Evolutionary conservation across 2,113 vertebrate species (phyloP).

Genomic region (Pelodiscus sinensis): DNA sequence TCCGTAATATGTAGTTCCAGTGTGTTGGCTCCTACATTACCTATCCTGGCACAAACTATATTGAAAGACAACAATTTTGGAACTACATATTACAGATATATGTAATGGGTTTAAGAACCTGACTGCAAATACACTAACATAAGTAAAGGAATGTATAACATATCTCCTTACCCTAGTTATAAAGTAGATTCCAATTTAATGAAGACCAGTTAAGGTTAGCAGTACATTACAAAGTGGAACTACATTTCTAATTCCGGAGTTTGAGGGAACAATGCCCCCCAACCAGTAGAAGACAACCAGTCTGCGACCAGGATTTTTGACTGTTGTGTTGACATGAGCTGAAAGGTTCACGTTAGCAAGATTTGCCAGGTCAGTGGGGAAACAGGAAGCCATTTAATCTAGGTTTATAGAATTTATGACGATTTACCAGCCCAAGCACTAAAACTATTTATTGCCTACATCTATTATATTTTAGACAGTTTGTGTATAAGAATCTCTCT

Average conservation of each 20-base stretch:
- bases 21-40: not conserved
- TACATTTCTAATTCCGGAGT: not conserved
- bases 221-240: not conserved
- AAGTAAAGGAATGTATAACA: not conserved
- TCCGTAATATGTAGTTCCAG: not conserved
- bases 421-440: not conserved
- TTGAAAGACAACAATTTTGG: not conserved
- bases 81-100: no score
- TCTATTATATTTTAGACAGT: no score
- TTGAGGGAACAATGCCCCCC: no score
- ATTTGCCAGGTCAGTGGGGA: not conserved
- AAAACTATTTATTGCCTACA: not conserved
- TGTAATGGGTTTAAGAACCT: not conserved
- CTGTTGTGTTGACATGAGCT: not conserved
- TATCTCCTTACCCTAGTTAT: not conserved
- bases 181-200: not conserved
- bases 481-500: no score
- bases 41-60: fast-evolving
- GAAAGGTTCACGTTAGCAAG: not conserved
- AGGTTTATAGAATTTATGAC: not conserved
- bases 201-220: not conserved
- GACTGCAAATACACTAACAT: not conserved
- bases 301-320: not conserved
- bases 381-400: not conserved
- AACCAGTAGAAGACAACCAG: not conserved